Base-by-base conservation (phyloP, 1,140 invertebrate genomes). In the Pogonomyrmex californicus region DNA sequence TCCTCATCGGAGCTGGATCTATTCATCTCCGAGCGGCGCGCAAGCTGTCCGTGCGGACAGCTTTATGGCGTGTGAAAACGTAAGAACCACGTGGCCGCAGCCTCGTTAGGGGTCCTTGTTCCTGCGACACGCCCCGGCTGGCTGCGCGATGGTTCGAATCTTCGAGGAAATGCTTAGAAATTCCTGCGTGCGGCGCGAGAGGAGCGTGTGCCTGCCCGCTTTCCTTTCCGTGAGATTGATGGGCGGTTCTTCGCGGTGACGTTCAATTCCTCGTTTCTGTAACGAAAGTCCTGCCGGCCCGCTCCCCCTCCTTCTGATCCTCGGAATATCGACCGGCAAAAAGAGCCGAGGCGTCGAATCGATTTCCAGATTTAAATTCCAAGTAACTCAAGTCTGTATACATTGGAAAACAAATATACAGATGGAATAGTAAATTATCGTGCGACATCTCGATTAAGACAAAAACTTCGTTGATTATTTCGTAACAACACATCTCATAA, bases 11-110 rank as follows among this genome's bases (percentile, higher is more conserved):
- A 47, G 85, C 44, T 36, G 65, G 54, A 70, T 75, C 79, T 83
- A 83, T 83, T 83, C 41, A 82, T 82, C 66, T 75, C 17, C 54
- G 12, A 3, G 9, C 9, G 79, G 54, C 30, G 79, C 86, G 88
- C 90, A 91, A 89, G 92, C 23, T 23, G 23, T 23, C 23, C 23
- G 23, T 90, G 93, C 63, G 78, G 91, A 94, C 93, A 94, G 92
- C 78, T 94, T 94, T 92, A 93, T 79, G 86, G 91, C 88, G 92
- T 93, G 93, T 93, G 92, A 93, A 93, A 93, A 94, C 91, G 93
- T 76, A 86, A 88, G 65, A 70, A 87, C 88, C 91, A 91, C 92
- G 86, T 91, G 90, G 77, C 73, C 82, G 30, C 30, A 75, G 36
- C 51, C 79, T 83, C 56, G 66, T 82, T 66, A 82, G 54, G 60